Evolutionary conservation across 2,888 invertebrate genomes (phyloP).

Genomic region (Tiliacea citrago): DNA sequence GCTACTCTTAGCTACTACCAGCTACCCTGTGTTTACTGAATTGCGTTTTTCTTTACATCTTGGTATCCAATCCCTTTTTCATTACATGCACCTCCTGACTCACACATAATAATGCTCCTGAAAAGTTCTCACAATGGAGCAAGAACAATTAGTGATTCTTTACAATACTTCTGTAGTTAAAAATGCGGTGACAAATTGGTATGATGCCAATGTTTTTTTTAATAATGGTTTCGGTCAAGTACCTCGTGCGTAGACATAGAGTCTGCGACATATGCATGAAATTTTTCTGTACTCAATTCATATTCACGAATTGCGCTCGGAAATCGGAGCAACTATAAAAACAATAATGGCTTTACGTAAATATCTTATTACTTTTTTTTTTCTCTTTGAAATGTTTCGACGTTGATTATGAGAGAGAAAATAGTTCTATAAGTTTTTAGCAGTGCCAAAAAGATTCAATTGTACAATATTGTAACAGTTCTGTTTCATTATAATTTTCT

Average conservation of each 20-base stretch:
- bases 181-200: conserved; percentile 65
- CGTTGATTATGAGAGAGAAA: conserved; percentile 1
- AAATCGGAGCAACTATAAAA: conserved; percentile 54
- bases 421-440: conserved; percentile 5
- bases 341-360: conserved; percentile 44
- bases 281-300: conserved; percentile 45
- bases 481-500: background rate
- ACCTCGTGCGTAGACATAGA: conserved; percentile 67
- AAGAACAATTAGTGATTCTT: background rate
- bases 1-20: background rate
- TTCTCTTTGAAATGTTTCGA: conserved; percentile 13
- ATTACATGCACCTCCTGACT: background rate
- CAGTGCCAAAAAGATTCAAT: background rate
- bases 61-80: background rate
- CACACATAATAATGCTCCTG: background rate
- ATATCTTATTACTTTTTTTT: conserved; percentile 4
- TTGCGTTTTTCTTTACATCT: background rate
- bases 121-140: background rate
- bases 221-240: conserved; percentile 69
- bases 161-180: conserved; percentile 49
- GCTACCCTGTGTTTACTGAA: background rate
- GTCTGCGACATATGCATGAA: conserved; percentile 61
- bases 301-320: conserved; percentile 41
- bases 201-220: conserved; percentile 67
- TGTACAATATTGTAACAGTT: background rate